phyloP scores from a whole-genome alignment of 2,888 invertebrate species.

The Drosophila atripex region DNA sequence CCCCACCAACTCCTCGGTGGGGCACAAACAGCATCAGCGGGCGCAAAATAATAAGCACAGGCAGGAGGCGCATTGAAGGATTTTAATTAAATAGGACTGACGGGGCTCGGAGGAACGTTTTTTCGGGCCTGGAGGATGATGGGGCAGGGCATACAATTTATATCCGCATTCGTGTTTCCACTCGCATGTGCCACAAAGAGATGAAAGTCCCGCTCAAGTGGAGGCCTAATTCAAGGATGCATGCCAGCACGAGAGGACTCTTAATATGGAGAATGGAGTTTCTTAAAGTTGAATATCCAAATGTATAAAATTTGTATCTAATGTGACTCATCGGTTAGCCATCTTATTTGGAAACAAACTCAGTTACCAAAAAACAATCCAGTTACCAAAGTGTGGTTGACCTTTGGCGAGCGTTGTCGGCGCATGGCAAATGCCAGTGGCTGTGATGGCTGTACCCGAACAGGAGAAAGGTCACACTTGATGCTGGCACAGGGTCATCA shows the following conservation, averaged over 20 bases:
- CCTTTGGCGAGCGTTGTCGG: constrained; percentile 22
- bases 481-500: constrained; percentile 8
- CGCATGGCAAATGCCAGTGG: constrained; percentile 38
- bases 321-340: background rate
- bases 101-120: constrained; percentile 29
- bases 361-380: background rate
- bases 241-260: constrained; percentile 14
- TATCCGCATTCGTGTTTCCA: constrained; percentile 15
- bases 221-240: constrained; percentile 46
- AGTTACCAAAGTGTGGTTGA: constrained; percentile 12
- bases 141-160: constrained; percentile 21
- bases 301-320: background rate
- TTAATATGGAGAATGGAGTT: constrained; percentile 13
- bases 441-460: constrained; percentile 28
- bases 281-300: background rate
- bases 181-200: constrained; percentile 31
- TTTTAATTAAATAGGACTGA: constrained; percentile 74
- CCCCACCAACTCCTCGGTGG: background rate
- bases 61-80: constrained; percentile 67
- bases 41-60: constrained; percentile 33
- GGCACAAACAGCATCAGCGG: constrained; percentile 19
- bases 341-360: background rate
- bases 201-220: constrained; percentile 38
- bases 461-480: constrained; percentile 43
- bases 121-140: constrained; percentile 13